Evolutionary conservation across 2,888 invertebrate species (phyloP), one percentile per base, ranked within the genome.

Genomic region (Thymelicus sylvestris): DNA sequence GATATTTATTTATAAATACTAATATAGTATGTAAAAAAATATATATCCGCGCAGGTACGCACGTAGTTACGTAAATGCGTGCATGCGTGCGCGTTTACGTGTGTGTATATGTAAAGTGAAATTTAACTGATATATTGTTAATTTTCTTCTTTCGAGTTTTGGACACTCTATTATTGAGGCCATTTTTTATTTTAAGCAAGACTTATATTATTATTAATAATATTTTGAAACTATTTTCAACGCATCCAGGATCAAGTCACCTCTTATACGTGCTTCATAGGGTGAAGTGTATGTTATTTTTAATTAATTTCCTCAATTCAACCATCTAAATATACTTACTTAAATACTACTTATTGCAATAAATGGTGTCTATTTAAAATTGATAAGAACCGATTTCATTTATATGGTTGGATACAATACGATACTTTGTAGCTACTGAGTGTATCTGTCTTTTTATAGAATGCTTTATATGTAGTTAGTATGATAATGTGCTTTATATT

Each of bases 181-280:
- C 3, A 8, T 10, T 44, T 44, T 12, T 44, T 1, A 41, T 8
- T 41, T 41, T 41, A 44, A 44, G 31, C 31, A 31, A 12, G 44
- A 44, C 3, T 8, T 44, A 50, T 65, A 38, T 19, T 71, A 62
- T 61, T 38, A 7, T 61, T 7, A 47, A n/a, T 68, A 44, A 19
- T 72, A 39, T 39, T 66, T 15, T 72, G 13, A 55, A 31, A 59
- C 44, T 57, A 61, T 55, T 62, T 61, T 65, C 66, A 79, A 82
- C 71, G 81, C 83, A 60, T 63, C 44, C 86, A 92, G 93, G 93
- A 86, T 85, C 92, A 12, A 92, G 91, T 64, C 92, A 91, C 19
- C 88, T 93, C 7, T 85, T 94, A 8, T 94, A 92, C 78, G 91
- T 92, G 7, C 84, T 94, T n/a, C 93, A 94, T 79, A 86, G 88